Evolutionary conservation across 1,140 invertebrate genomes (phyloP), one percentile per base, ranked within the genome.

Genomic region (Venustaconcha ellipsiformis): DNA sequence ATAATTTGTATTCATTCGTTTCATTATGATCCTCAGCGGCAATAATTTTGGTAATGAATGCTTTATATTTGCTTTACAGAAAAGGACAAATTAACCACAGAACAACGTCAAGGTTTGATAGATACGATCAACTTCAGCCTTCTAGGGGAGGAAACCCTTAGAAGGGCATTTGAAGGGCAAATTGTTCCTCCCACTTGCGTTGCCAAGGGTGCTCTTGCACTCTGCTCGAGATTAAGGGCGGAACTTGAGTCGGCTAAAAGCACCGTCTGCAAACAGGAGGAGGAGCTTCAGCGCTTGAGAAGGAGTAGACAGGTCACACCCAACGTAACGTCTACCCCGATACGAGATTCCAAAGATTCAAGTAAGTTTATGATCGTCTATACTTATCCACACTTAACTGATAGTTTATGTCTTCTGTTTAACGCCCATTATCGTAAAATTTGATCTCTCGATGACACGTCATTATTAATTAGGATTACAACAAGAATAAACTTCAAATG

Each of bases 101-200:
- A 87, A 13, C 83, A 87, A 57, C 70, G 76, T 48, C 69, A 82
- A 26, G 83, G 87, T 23, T 67, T 89, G 0, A 75, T 89, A 13
- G 78, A 81, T 14, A 79, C 82, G 12, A 78, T 90, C 17, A 83
- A 90, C 77, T 88, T 88, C 67, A 80, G 79, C 15, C 76, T 85
- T 4, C 64, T 90, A 13, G 82, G 78, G 15, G 89, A 90, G 63
- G 80, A 78, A 4, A 85, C 82, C 11, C 78, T 90, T 15, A 81
- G 84, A 65, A 70, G 78, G 60, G 85, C 87, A 1, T 80, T 85
- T 17, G 83, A 86, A 26, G 78, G 81, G 6, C 74, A 85, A 5
- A 67, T 88, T 1, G 82, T 88, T 14, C 86, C 89, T 12, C 60
- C 82, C 14, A 66, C 71, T 5, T 79, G 80, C 55, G 75, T 90